Base-by-base conservation (phyloP, 2,797 vertebrate genomes). In the Chrysolophus pictus region DNA sequence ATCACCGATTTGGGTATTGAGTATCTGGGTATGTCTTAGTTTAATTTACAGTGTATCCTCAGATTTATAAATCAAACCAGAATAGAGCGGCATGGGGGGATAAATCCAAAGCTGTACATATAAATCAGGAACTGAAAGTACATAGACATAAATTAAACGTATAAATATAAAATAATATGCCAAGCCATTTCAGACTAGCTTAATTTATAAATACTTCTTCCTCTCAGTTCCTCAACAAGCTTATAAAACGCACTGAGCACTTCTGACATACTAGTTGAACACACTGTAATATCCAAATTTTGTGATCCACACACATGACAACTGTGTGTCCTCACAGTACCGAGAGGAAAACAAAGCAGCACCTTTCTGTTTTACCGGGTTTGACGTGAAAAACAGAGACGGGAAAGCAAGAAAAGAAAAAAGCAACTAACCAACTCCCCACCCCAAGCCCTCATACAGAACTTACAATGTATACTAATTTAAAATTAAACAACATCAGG, bases 101-200 rank as follows among this genome's bases (percentile, higher is more conserved):
- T 71, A 91, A 90, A 88, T 87, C 33, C 62, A 63, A 91, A 87
- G 23, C 2, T 72, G 24, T 59, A 49, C 33, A 14, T 70, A 82
- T 65, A 87, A 92, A 82, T 85, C 75, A 88, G 14, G 16, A 60
- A 71, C 77, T 6, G 44, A 46, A 91, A 58, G 28, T 62, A 82
- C 21, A 63, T 65, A 59, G 22, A 72, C 46, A 80, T 83, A 92
- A 93, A 86, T 84, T 68, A 93, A 94, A 93, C 4, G 14, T 63
- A 53, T 58, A 95, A 88, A 84, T 72, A 81, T 44, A 53, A 67
- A 67, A 39, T 18, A 19, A 53, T 88, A 47, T 42, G 33, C 26
- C 73, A 78, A 31, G 23, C 23, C 33, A 77, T 42, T 84, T 49
- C 72, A 47, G 63, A 56, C n/a, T 29, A 80, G 55, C 33, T 68